phyloP scores from a whole-genome alignment of 2,113 vertebrate genomes.

The Lampris incognitus region DNA sequence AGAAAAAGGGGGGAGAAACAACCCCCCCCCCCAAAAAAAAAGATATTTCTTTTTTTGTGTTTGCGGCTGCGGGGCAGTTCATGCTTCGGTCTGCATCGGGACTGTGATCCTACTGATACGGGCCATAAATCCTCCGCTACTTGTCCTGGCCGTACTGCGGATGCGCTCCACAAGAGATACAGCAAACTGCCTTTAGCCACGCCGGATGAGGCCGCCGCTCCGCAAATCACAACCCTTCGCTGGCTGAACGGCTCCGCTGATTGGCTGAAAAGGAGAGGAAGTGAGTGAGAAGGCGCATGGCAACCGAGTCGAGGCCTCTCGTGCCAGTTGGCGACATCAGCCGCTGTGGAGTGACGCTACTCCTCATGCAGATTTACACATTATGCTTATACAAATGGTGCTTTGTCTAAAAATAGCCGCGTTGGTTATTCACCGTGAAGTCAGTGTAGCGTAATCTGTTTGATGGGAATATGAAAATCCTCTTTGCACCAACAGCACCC shows the following conservation, averaged over 20 bases:
- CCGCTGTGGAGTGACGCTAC: slow-evolving; percentile 50
- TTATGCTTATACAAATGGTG: slow-evolving; percentile 27
- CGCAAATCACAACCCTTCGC: slow-evolving; percentile 60
- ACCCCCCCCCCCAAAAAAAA: too few relatives aligned
- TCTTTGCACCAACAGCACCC: slow-evolving; percentile 31
- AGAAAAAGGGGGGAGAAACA: too few relatives aligned
- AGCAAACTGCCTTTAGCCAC: slow-evolving; percentile 31
- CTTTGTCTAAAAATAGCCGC: slow-evolving; percentile 59
- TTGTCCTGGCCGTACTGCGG: slow-evolving; percentile 36
- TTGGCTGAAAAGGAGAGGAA: slow-evolving; percentile 46
- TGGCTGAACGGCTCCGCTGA: slow-evolving; percentile 16
- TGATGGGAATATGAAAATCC: background rate
- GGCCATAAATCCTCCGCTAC: slow-evolving; percentile 37
- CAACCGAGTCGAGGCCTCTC: slow-evolving; percentile 60
- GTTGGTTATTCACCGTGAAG: slow-evolving; percentile 17
- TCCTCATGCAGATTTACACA: slow-evolving; percentile 48
- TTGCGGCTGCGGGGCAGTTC: slow-evolving; percentile 10
- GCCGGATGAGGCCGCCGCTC: slow-evolving; percentile 3
- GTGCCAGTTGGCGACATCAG: slow-evolving; percentile 56
- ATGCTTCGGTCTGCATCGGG: slow-evolving; percentile 3
- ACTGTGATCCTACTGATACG: slow-evolving; percentile 19
- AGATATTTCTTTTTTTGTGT: too few relatives aligned
- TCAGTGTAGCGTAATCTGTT: slow-evolving; percentile 24
- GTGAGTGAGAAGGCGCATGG: slow-evolving; percentile 48
- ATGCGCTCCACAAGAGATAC: slow-evolving; percentile 13